A percentile compares a stretch with the other conserved stretches of the same genome.
phyloP scores from a whole-genome alignment of 2,113 vertebrate genomes.

The Diphyllodes magnificus region DNA sequence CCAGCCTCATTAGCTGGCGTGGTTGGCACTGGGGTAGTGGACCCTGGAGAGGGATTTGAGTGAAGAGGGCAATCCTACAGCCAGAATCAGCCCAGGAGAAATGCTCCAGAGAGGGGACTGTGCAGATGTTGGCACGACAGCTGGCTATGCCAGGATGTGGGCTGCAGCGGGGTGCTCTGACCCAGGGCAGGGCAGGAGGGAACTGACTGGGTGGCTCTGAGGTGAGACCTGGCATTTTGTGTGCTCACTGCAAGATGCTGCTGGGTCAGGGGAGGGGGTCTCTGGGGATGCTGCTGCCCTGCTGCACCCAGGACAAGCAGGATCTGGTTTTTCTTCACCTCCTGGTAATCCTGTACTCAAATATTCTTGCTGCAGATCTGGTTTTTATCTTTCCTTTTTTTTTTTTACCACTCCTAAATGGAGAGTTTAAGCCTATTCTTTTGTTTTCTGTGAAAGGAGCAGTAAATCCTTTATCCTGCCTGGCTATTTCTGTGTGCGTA shows the following conservation, averaged over 20 bases:
- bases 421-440: constrained; percentile 58
- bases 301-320: background rate
- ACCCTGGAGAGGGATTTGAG: background rate
- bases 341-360: background rate
- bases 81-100: background rate
- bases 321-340: background rate
- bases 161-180: background rate
- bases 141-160: background rate
- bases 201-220: no score
- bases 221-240: background rate
- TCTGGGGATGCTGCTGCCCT: background rate
- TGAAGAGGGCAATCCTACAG: background rate
- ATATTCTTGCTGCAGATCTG: constrained; percentile 18
- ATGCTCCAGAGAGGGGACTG: accelerated
- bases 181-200: background rate
- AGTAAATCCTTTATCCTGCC: constrained; percentile 62
- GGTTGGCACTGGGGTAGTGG: background rate
- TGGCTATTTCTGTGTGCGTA: constrained; percentile 25
- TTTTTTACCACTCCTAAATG: background rate
- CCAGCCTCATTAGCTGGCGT: background rate
- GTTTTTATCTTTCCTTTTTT: background rate
- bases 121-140: background rate
- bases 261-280: background rate
- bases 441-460: constrained; percentile 50
- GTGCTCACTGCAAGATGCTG: background rate